A percentile compares a stretch with the other conserved stretches of the same genome.
These are phyloP conservation scores for Tamandua tetradactyla DNA, from an alignment of 2,797 vertebrate genomes.

Conservation along the genomic window DNA sequence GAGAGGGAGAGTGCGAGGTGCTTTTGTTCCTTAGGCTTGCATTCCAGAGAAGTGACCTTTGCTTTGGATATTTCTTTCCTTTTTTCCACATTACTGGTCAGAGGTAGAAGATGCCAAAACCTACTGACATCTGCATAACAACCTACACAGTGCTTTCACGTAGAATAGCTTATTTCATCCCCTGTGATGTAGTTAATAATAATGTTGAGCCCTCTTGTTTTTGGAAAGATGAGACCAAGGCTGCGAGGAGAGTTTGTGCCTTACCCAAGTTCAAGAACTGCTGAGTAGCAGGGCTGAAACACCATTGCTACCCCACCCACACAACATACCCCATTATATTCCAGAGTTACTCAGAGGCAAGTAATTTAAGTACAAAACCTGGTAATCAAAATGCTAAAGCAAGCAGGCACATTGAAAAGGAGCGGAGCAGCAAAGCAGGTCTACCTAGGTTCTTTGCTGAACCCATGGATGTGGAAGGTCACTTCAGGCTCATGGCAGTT, in stretches of 20 bases:
- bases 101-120: background rate
- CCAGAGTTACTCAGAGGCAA: background rate
- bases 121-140: background rate
- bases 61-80: conserved; percentile 33
- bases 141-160: background rate
- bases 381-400: background rate
- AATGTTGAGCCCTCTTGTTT: background rate
- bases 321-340: background rate
- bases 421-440: background rate
- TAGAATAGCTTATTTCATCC: background rate
- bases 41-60: conserved; percentile 8
- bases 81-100: background rate
- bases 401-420: background rate
- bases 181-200: background rate
- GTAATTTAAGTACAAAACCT: background rate
- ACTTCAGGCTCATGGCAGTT: background rate
- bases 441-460: background rate
- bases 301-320: background rate
- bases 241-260: background rate
- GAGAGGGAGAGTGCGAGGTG: background rate
- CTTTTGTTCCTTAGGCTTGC: background rate
- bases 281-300: background rate
- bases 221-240: background rate
- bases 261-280: background rate
- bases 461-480: background rate